A percentile compares a stretch with the other conserved stretches of the same genome.
Evolutionary conservation across 2,888 invertebrate genomes (phyloP).

Genomic region (Nemoura dubitans): DNA sequence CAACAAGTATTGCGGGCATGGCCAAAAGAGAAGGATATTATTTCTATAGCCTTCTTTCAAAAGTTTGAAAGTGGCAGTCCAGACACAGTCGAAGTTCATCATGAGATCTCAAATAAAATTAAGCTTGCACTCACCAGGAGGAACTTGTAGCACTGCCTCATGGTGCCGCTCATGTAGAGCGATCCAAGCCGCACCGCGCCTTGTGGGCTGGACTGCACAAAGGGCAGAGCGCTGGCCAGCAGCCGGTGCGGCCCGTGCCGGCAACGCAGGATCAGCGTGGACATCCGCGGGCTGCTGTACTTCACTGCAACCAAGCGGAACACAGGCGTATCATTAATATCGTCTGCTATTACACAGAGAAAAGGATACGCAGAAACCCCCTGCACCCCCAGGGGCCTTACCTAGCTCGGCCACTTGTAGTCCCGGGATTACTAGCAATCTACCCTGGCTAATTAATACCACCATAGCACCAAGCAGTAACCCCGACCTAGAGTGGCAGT

Average conservation of each 20-base stretch:
- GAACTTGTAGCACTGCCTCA: slow-evolving; percentile 81
- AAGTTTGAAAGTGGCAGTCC: no score
- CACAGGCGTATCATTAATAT: not conserved
- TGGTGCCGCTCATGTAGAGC: slow-evolving; percentile 79
- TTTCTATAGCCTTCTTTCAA: not conserved
- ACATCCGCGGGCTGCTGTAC: slow-evolving; percentile 81
- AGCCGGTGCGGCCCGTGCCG: slow-evolving; percentile 80
- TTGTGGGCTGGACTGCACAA: slow-evolving; percentile 69
- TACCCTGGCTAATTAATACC: no score
- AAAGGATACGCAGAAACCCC: no score
- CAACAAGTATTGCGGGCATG: not conserved
- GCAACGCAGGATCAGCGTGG: slow-evolving; percentile 76
- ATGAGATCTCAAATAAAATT: no score
- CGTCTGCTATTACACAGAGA: no score
- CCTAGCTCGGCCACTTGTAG: no score
- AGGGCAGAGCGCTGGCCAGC: slow-evolving; percentile 74
- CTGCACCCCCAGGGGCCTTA: no score
- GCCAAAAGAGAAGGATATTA: not conserved
- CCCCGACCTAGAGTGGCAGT: no score
- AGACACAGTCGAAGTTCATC: no score
- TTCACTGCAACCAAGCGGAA: slow-evolving; percentile 64
- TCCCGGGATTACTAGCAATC: no score
- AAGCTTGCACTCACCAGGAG: slow-evolving; percentile 62
- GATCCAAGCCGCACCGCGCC: slow-evolving; percentile 70
- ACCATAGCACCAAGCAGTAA: no score